Evolutionary conservation across 2,113 vertebrate genomes (phyloP), one percentile per base, ranked within the genome.

Genomic region (Aspiorhynchus laticeps): DNA sequence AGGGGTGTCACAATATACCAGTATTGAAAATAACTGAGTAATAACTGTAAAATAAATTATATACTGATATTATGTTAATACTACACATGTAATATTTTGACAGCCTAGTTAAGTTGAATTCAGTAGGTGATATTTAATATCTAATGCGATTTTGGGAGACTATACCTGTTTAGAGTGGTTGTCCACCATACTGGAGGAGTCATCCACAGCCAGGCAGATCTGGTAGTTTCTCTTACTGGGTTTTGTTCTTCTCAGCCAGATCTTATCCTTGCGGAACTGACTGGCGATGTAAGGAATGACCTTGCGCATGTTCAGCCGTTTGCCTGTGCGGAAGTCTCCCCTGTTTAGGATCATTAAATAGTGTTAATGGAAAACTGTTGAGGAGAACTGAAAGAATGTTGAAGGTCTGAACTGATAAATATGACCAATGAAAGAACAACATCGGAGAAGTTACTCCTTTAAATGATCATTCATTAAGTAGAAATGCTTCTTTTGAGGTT

Each of bases 251-350:
- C 98, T 94, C 93, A 99, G 92, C 98, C 98, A 99, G 93, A 99
- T 99, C 93, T 99, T 99, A 82, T 99, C 98, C 86, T 99, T 99
- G 3, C 98, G 96, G 92, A 99, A 99, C 89, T 99, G 97, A 86
- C 98, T 99, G 88, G 98, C 98, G 28, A 99, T 96, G 90, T 99
- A 99, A 0, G 98, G 98, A 85, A 99, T 99, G 84, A 99, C 97
- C 92, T 99, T 99, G 36, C 97, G 96, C 97, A 99, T 99, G 94
- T 99, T 99, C 80, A 99, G 91, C 7, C 98, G 96, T 89, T 99
- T 99, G 82, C 98, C 98, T 0, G 98, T 99, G 86, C 98, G 97
- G 91, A 96, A 99, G 87, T 99, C 98, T 2, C 98, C 98, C 91
- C 98, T 99, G 91, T 53, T 65, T 53, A n/a, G 4, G 24, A 15